phyloP scores from a whole-genome alignment of 1,140 invertebrate genomes.

The Penaeus chinensis region DNA sequence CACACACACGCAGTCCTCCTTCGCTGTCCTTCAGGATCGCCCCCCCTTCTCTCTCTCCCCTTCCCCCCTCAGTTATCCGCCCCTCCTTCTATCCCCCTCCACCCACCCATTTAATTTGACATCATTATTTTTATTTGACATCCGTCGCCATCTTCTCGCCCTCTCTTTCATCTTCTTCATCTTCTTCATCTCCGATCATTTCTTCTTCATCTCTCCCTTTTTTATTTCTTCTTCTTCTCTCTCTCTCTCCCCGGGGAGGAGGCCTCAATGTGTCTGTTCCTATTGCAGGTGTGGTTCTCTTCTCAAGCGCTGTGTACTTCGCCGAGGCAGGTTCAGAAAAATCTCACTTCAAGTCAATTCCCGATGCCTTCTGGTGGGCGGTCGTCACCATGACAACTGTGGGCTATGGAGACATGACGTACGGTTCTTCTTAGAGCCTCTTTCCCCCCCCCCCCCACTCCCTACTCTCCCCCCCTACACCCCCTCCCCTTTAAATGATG shows the following conservation, averaged over 20 bases:
- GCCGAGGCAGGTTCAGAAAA: slow-evolving; percentile 95
- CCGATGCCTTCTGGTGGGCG: slow-evolving; percentile 96
- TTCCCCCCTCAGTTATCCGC: slow-evolving; percentile 1
- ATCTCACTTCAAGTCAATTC: slow-evolving; percentile 85
- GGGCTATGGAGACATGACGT: slow-evolving; percentile 98
- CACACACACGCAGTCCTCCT: neutral
- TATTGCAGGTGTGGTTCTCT: slow-evolving; percentile 94
- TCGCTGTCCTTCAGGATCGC: neutral
- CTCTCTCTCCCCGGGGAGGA: slow-evolving; percentile 28
- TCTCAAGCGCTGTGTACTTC: slow-evolving; percentile 98
- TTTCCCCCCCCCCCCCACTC: neutral
- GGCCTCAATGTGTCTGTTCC: slow-evolving; percentile 63
- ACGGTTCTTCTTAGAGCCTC: slow-evolving; percentile 67
- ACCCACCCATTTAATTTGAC: too few species aligned
- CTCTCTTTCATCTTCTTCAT: neutral
- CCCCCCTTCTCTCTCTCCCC: neutral
- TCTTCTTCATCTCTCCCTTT: neutral
- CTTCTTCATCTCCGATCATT: neutral
- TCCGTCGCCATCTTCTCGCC: neutral
- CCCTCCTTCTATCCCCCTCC: slow-evolving; percentile 32
- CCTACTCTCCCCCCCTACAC: neutral
- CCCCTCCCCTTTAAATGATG: neutral
- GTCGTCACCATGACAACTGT: slow-evolving; percentile 99
- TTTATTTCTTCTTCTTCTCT: neutral
- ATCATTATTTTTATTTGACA: too few species aligned